These are phyloP conservation scores for Gymnocheta viridis DNA, from an alignment of 2,888 invertebrate genomes.

Conservation along the genomic window DNA sequence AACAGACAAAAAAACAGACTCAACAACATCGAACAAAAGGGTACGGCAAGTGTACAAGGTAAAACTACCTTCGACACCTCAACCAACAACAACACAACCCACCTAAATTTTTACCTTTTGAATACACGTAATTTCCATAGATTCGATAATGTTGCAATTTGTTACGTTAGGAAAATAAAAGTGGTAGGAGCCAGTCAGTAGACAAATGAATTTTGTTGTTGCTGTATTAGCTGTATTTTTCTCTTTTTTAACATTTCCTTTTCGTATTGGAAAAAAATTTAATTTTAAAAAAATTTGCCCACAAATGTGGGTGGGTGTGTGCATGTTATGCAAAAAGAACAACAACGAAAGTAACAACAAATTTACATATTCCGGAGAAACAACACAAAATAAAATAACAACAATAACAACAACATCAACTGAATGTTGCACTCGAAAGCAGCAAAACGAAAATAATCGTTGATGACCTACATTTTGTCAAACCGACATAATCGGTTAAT, in stretches of 20 bases:
- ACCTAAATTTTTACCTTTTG: conserved; percentile 29
- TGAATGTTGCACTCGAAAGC: conserved; percentile 34
- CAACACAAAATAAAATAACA: conserved; percentile 12
- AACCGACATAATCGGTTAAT: conserved; percentile 69
- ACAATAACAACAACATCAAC: conserved; percentile 24
- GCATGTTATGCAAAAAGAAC: conserved; percentile 41
- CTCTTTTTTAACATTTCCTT: conserved; percentile 26
- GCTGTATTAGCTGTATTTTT: neutral
- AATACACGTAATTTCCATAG: conserved; percentile 43
- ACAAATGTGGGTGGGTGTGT: conserved; percentile 45
- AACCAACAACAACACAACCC: conserved; percentile 5
- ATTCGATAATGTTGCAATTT: conserved; percentile 33
- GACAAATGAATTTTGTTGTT: neutral
- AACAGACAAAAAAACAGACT: conserved; percentile 23
- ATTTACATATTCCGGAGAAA: conserved; percentile 16
- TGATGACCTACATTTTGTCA: conserved; percentile 66
- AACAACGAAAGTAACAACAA: neutral
- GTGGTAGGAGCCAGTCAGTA: neutral
- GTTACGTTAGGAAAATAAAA: neutral
- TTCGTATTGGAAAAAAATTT: conserved; percentile 28
- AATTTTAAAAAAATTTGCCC: conserved; percentile 2
- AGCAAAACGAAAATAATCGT: conserved; percentile 58
- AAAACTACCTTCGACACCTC: conserved; percentile 33
- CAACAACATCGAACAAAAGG: neutral
- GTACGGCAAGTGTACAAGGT: conserved; percentile 31